These are phyloP conservation scores for Falco berigora DNA, from an alignment of 2,797 vertebrate species.

Conservation along the genomic window DNA sequence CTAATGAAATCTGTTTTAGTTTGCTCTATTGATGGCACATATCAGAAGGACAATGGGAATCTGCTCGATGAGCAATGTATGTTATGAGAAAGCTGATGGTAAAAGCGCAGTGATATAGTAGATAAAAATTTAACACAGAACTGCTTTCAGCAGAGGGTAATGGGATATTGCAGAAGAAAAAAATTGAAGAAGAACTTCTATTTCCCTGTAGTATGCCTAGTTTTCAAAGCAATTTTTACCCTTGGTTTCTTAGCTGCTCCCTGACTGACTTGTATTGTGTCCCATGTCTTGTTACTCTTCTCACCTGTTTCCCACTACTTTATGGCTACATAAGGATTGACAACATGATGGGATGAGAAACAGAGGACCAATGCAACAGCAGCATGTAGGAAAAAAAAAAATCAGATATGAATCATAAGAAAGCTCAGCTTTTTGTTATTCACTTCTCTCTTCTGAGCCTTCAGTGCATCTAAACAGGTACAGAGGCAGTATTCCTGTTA, in stretches of 20 bases:
- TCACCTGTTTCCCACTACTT: constrained; percentile 40
- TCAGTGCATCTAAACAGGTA: neutral
- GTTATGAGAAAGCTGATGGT: constrained; percentile 12
- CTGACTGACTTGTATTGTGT: constrained; percentile 10
- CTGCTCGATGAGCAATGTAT: neutral
- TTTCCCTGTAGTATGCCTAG: constrained; percentile 34
- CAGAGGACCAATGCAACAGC: neutral
- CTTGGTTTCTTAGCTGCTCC: neutral
- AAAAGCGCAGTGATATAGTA: neutral
- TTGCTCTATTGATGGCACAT: neutral
- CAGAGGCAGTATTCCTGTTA: neutral
- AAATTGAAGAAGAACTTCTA: neutral
- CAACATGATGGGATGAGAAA: neutral
- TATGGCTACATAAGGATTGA: constrained; percentile 22
- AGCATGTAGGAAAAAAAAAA: neutral
- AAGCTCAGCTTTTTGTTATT: constrained; percentile 47
- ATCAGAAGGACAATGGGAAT: neutral
- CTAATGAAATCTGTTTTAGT: neutral
- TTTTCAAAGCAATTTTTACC: constrained; percentile 17
- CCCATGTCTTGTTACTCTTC: constrained; percentile 24
- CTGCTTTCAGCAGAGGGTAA: constrained; percentile 1
- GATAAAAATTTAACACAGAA: neutral
- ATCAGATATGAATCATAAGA: neutral
- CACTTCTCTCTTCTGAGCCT: constrained; percentile 2
- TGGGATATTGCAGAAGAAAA: neutral